A percentile compares a stretch with the other conserved stretches of the same genome.
phyloP scores from a whole-genome alignment of 2,888 invertebrate genomes.

The Nysson spinosus region DNA sequence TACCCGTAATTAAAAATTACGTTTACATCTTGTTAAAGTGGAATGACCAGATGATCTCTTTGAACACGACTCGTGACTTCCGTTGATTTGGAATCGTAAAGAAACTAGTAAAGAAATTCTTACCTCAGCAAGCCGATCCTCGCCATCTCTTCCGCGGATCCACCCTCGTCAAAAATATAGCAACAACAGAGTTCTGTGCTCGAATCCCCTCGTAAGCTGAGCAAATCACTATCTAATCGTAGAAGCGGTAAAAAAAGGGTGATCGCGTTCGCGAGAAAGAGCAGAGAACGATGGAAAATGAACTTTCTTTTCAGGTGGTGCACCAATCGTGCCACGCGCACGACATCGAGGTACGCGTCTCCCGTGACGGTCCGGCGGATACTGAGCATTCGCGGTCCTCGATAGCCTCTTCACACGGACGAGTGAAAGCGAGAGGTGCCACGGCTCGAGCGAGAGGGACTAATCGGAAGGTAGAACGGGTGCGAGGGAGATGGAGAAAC shows the following conservation, averaged over 20 bases:
- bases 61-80: too few species aligned
- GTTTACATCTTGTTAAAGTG: too few species aligned
- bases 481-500: slow-evolving; percentile 23
- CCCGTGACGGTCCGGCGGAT: slow-evolving; percentile 61
- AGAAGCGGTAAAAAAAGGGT: not conserved
- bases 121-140: slow-evolving; percentile 63
- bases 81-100: too few species aligned
- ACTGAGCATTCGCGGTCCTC: slow-evolving; percentile 52
- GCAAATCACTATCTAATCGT: not conserved
- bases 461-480: slow-evolving; percentile 37
- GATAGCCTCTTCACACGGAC: slow-evolving; percentile 60
- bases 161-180: not conserved
- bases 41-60: too few species aligned
- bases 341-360: slow-evolving; percentile 62
- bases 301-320: slow-evolving; percentile 37
- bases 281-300: not conserved
- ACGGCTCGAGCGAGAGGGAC: slow-evolving; percentile 35
- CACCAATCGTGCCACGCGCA: slow-evolving; percentile 58
- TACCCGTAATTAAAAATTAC: too few species aligned
- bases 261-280: not conserved
- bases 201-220: not conserved
- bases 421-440: slow-evolving; percentile 67
- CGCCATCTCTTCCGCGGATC: slow-evolving; percentile 55
- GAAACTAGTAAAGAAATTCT: slow-evolving; percentile 32
- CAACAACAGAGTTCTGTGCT: not conserved